These are phyloP conservation scores for Excalfactoria chinensis DNA, from an alignment of 2,113 vertebrate species.

Conservation along the genomic window DNA sequence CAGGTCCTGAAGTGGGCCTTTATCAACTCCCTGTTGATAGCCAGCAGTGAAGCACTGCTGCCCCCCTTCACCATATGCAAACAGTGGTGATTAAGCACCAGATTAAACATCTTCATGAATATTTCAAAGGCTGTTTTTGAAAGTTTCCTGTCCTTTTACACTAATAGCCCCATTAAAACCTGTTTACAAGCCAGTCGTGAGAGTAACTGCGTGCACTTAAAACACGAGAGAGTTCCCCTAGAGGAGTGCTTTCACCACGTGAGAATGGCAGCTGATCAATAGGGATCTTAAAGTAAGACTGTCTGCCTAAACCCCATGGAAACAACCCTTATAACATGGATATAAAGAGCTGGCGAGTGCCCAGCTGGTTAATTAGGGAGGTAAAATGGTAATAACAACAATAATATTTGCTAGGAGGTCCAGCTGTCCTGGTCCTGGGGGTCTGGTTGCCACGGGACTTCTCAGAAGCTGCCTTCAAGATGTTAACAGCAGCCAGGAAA, in stretches of 20 bases:
- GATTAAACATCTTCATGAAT: constrained; percentile 93
- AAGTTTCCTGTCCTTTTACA: constrained; percentile 93
- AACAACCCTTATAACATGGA: constrained; percentile 67
- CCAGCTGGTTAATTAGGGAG: constrained; percentile 86
- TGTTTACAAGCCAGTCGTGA: constrained; percentile 91
- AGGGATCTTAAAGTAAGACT: constrained; percentile 84
- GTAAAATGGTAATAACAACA: constrained; percentile 48
- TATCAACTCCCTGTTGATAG: constrained; percentile 81
- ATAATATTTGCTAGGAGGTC: constrained; percentile 45
- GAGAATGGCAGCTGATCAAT: constrained; percentile 83
- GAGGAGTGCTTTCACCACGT: constrained; percentile 78
- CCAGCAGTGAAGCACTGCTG: constrained; percentile 72
- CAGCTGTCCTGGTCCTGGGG: constrained; percentile 34
- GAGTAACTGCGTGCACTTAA: constrained; percentile 90
- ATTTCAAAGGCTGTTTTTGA: constrained; percentile 89
- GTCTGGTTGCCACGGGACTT: constrained; percentile 64
- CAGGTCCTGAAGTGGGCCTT: constrained; percentile 35
- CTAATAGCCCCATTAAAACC: constrained; percentile 96
- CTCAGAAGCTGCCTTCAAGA: constrained; percentile 37
- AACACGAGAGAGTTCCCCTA: constrained; percentile 81
- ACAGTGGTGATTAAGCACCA: constrained; percentile 92
- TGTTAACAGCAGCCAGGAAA: background rate
- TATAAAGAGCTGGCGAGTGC: constrained; percentile 74
- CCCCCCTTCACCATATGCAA: constrained; percentile 80
- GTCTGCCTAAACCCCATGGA: constrained; percentile 80